Percentiles rank a stretch among this genome's conserved stretches.
phyloP scores from a whole-genome alignment of 2,113 vertebrate species.

The Grammomys dolichurus region DNA sequence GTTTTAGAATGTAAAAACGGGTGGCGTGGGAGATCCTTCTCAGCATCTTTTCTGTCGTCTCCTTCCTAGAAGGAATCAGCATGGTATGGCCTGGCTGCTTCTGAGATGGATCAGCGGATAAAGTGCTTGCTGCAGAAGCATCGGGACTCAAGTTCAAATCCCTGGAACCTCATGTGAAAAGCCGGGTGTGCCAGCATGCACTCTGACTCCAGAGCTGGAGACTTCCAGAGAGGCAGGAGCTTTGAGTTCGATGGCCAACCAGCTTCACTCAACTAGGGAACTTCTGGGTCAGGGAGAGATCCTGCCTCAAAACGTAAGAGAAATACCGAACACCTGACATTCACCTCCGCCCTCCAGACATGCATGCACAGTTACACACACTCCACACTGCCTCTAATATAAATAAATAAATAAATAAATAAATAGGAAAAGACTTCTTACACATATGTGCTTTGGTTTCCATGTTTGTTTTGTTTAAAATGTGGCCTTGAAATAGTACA shows the following conservation, averaged over 20 bases:
- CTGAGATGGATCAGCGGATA: not conserved
- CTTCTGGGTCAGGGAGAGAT: not conserved
- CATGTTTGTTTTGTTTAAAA: not conserved
- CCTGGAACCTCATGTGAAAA: not conserved
- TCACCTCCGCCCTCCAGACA: not conserved
- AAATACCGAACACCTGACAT: too few relatives aligned
- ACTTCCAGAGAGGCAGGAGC: not conserved
- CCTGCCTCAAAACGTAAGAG: not conserved
- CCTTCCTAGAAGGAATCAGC: not conserved
- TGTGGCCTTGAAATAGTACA: not conserved
- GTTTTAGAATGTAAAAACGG: conserved; percentile 21
- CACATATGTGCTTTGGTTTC: not conserved
- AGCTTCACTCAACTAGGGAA: not conserved
- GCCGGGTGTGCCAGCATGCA: not conserved
- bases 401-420: not conserved
- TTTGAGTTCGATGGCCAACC: not conserved
- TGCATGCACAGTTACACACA: not conserved
- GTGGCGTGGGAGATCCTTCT: not conserved
- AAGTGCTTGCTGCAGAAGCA: not conserved
- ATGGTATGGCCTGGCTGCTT: not conserved
- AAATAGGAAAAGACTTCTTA: not conserved
- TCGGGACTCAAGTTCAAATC: not conserved
- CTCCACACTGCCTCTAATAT: too few relatives aligned
- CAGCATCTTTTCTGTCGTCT: not conserved
- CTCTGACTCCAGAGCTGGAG: not conserved